Conservation (phyloP, 2,888 invertebrate species). For the Ophion obscuratus region DNA sequence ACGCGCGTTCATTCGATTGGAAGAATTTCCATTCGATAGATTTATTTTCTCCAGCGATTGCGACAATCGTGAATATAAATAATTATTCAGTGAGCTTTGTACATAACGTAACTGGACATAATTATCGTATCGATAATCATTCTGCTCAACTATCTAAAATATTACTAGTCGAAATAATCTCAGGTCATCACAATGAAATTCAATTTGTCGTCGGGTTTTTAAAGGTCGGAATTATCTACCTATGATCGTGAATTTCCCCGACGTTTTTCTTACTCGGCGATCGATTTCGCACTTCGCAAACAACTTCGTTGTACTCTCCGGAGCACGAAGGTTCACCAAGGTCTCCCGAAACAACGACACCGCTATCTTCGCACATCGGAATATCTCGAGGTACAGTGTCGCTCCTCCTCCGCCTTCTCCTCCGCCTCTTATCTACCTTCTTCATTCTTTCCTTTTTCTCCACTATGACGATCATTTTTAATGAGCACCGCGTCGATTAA, state of each 20-base stretch:
- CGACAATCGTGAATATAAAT: background rate
- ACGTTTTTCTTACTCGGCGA: slow-evolving; percentile 70
- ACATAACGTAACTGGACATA: background rate
- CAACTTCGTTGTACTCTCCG: slow-evolving; percentile 76
- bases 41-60: background rate
- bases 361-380: slow-evolving; percentile 78
- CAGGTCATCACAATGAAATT: too few relatives aligned
- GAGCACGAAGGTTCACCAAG: slow-evolving; percentile 78
- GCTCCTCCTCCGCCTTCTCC: slow-evolving; percentile 18
- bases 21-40: background rate
- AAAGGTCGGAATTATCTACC: slow-evolving; percentile 63
- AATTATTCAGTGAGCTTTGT: background rate
- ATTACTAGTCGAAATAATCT: too few relatives aligned
- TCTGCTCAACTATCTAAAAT: background rate
- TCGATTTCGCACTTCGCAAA: slow-evolving; percentile 68
- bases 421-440: slow-evolving; percentile 28
- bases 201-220: too few relatives aligned
- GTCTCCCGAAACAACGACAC: slow-evolving; percentile 80
- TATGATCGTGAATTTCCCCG: slow-evolving; percentile 74
- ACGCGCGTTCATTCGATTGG: background rate
- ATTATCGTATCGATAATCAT: background rate
- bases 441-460: slow-evolving; percentile 35
- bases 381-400: slow-evolving; percentile 56
- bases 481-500: background rate
- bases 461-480: background rate